Evolutionary conservation across 2,797 vertebrate species (phyloP), one percentile per base, ranked within the genome.

Genomic region (Muscicapa striata): DNA sequence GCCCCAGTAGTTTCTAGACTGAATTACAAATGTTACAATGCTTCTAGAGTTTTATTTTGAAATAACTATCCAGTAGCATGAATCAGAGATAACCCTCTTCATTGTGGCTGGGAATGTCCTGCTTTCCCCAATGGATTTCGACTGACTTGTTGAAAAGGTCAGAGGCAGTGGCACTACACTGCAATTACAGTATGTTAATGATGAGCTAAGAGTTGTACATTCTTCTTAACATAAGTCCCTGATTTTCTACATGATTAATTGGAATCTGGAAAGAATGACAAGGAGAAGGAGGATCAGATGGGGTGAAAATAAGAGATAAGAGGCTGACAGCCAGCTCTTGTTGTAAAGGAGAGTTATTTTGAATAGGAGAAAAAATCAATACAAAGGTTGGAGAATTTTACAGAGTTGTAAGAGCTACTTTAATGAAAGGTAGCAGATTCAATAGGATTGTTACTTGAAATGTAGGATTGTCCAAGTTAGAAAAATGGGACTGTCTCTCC

Each of bases 391-490:
- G 89, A 91, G 94, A 95, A 96, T 95, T 94, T 96, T 95, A 97
- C 94, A 95, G 95, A 95, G 92, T 97, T 94, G 89, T 96, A 96
- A 96, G 86, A 95, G 84, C 68, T 89, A 27, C 94, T 95, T 95
- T 96, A 97, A 97, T 96, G 86, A 94, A 97, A 97, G 92, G 94
- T 79, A 96, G 92, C 91, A 92, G 93, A 92, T 94, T 94, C 93
- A 97, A 81, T 94, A 68, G 86, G 82, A 87, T 92, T 94, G 85
- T 87, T 96, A 66, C 81, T 94, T 95, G 94, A 96, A 95, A 89
- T 86, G 73, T 90, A 83, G 89, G 70, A 83, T 97, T 94, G 81
- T 96, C 86, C 82, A 61, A 74, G 59, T 76, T 78, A 67, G 90
- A 96, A 95, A 91, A 93, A 95, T 70, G 52, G 51, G 51, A 49